These are phyloP conservation scores for Phenganax marumi DNA, from an alignment of 92 coral and sea anemone species.

Conservation along the genomic window DNA sequence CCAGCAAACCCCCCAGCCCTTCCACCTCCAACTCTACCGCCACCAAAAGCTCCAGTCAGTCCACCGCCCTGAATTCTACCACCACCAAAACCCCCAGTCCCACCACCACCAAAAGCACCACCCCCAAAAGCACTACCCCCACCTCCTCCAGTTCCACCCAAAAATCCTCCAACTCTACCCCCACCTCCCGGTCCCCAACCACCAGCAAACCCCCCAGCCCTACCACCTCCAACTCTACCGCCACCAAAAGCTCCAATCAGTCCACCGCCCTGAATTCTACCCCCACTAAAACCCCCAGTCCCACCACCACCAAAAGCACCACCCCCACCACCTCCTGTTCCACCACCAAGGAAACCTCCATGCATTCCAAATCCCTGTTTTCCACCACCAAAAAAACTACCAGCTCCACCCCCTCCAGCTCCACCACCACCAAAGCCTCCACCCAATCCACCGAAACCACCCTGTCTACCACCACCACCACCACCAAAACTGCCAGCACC, in stretches of 20 bases:
- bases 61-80: slow-evolving; percentile 5
- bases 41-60: too few species aligned
- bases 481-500: background rate
- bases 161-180: too few species aligned
- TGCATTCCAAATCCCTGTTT: background rate
- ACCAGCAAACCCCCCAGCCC: too few species aligned
- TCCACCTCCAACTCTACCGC: background rate
- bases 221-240: background rate
- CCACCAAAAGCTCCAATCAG: background rate
- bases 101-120: slow-evolving; percentile 17
- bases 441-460: background rate
- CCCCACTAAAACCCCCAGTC: background rate
- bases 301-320: slow-evolving; percentile 4
- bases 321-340: background rate
- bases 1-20: background rate
- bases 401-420: too few species aligned
- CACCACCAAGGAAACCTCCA: background rate
- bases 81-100: background rate
- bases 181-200: too few species aligned
- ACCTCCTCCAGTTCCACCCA: background rate
- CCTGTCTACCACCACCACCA: background rate
- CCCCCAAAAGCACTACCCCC: slow-evolving; percentile 4
- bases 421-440: too few species aligned
- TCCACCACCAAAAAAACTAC: too few species aligned
- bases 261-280: background rate